Base-by-base conservation (phyloP, 2,797 vertebrate genomes). In the Podarcis lilfordi region DNA sequence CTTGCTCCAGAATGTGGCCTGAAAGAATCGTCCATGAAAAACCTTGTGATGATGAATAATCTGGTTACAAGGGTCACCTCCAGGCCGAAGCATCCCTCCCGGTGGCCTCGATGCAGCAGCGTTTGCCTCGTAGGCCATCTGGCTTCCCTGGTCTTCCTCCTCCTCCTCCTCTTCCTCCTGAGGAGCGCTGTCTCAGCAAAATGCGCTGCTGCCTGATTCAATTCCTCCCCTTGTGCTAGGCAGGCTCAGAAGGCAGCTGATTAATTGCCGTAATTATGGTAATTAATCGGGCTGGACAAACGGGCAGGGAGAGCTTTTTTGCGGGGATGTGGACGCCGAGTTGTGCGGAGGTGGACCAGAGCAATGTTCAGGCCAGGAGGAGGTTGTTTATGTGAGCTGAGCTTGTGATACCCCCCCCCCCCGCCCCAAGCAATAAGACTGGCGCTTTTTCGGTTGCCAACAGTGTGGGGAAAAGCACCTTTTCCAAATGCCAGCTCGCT, bases 251-350 rank as follows among this genome's bases (percentile, higher is more conserved):
- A 76, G 78, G 59, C 50, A 1, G 13, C 1, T 95, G 94, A 95
- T 95, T 94, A 94, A 95, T 94, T 89, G 69, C 82, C 5, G 0
- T 86, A 78, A 96, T 95, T 95, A 94, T 71, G 0, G 72, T 78
- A 82, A 35, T 81, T 93, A 95, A 95, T 92, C 9, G 89, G 87
- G 82, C 85, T 83, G 92, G 93, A 90, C 89, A 93, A 94, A 90
- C 27, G 13, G 43, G 77, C 89, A 86, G 35, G 86, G 69, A 11
- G 0, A 55, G 86, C 15, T 71, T 43, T 43, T 71, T 78, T 77
- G 80, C 43, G 15, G 64, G 37, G 2, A 8, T 21, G 29, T 8
- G 17, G 27, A 13, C 23, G n/a, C 50, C 5, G 4, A 35, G 68
- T 61, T 40, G 64, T 45, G 83, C 29, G 37, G 80, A 13, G 40